A percentile compares a stretch with the other conserved stretches of the same genome.
These are phyloP conservation scores for Anabacerthia variegaticeps DNA, from an alignment of 2,797 vertebrate genomes.

Conservation along the genomic window DNA sequence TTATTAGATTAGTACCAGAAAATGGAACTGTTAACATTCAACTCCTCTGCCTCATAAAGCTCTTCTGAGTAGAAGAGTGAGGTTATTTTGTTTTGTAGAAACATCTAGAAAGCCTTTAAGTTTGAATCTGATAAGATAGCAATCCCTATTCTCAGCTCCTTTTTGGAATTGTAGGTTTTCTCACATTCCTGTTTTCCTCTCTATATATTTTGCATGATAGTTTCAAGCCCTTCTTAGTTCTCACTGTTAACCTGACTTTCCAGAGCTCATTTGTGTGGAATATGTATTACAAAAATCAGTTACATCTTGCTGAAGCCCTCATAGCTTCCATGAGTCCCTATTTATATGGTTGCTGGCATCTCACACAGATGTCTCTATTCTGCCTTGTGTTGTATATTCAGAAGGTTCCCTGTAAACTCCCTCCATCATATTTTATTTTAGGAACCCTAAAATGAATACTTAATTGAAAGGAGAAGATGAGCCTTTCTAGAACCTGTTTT, in stretches of 20 bases:
- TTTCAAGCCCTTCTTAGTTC: background rate
- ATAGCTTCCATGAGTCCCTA: background rate
- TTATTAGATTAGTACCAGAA: slow-evolving; percentile 55
- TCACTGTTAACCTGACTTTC: background rate
- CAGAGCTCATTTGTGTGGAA: background rate
- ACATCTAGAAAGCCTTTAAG: background rate
- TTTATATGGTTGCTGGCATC: background rate
- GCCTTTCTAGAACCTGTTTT: background rate
- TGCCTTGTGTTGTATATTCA: background rate
- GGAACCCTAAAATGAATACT: background rate
- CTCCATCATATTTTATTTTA: background rate
- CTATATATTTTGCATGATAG: background rate
- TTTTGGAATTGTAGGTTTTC: background rate
- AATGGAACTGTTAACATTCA: slow-evolving; percentile 40
- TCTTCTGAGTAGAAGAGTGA: background rate
- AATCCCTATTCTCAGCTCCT: background rate
- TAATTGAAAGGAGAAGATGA: background rate
- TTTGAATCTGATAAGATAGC: background rate
- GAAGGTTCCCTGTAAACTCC: background rate
- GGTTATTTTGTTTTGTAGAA: background rate
- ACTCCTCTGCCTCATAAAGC: slow-evolving; percentile 29
- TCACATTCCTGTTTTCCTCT: background rate
- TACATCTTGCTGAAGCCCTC: background rate
- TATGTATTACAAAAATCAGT: background rate
- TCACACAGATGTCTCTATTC: background rate